Evolutionary conservation across 1,140 invertebrate species (phyloP).

Genomic region (Steinernema feltiae): DNA sequence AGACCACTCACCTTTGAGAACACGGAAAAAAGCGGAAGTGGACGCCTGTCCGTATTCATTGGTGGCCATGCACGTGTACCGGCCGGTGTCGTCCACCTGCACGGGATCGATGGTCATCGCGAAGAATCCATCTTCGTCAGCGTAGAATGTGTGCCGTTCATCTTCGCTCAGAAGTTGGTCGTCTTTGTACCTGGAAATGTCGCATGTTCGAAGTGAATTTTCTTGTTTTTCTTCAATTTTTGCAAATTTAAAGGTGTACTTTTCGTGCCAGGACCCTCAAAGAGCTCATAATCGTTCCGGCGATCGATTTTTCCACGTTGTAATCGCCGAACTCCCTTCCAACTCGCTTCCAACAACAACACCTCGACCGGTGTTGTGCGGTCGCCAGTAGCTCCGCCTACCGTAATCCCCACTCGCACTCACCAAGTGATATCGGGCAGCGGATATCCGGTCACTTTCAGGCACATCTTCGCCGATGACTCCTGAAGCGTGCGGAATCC

Average conservation of each 20-base stretch:
- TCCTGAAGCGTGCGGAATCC: conserved; percentile 73
- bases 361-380: neutral
- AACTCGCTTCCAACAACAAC: neutral
- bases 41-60: conserved; percentile 57
- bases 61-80: conserved; percentile 77
- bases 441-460: conserved; percentile 84
- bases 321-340: too few species aligned
- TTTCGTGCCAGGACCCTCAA: too few species aligned
- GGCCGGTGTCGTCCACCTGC: conserved; percentile 72
- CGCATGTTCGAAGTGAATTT: neutral
- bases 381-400: too few species aligned
- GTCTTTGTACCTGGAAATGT: conserved; percentile 71
- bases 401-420: too few species aligned
- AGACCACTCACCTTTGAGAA: conserved; percentile 43
- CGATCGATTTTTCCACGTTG: too few species aligned
- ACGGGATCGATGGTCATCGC: conserved; percentile 84
- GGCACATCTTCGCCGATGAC: conserved; percentile 87
- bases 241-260: neutral
- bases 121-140: conserved; percentile 77
- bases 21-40: conserved; percentile 56
- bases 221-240: neutral
- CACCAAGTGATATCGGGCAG: conserved; percentile 78
- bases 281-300: neutral
- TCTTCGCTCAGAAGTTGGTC: conserved; percentile 69
- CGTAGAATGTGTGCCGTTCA: conserved; percentile 69